Percentiles rank a stretch among this genome's conserved stretches.
Evolutionary conservation across 2,113 vertebrate genomes (phyloP).

Genomic region (Pseudopipra pipra): DNA sequence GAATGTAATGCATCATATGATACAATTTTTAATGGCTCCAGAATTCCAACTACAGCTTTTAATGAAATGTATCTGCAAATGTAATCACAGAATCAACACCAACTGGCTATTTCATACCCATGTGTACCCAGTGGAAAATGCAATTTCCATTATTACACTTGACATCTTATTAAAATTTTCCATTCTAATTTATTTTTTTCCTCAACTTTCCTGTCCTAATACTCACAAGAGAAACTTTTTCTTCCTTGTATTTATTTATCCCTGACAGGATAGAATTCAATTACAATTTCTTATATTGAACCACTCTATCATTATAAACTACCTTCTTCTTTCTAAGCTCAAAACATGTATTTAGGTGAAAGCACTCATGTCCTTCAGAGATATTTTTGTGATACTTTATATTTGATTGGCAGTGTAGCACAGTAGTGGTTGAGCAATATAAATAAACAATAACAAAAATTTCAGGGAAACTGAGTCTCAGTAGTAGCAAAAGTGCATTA

Average conservation of each 20-base stretch:
- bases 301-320: neutral
- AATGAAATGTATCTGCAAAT: conserved; percentile 13
- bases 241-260: neutral
- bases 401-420: neutral
- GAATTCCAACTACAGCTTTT: neutral
- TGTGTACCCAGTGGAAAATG: neutral
- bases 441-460: neutral
- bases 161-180: conserved; percentile 1
- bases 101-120: neutral
- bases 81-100: neutral
- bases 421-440: neutral
- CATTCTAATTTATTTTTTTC: neutral
- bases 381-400: neutral
- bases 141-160: neutral
- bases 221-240: neutral
- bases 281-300: neutral
- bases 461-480: neutral
- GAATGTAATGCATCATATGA: neutral
- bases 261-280: neutral
- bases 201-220: neutral
- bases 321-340: neutral
- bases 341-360: neutral
- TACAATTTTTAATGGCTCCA: neutral
- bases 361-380: neutral
- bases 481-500: neutral